phyloP scores from a whole-genome alignment of 2,888 invertebrate genomes.

The Rhamphomyia laevipes region DNA sequence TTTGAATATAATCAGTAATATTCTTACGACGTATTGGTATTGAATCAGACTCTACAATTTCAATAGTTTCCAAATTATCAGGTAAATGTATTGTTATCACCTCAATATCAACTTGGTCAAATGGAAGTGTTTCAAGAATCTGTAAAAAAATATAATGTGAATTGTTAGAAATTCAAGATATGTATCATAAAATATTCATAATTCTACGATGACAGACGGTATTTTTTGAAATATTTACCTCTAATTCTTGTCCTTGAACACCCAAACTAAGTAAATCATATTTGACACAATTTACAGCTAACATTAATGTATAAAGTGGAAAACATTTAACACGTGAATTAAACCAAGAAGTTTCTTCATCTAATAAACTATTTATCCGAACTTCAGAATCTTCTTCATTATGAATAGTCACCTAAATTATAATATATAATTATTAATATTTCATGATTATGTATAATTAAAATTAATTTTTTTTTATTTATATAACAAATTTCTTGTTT shows the following conservation, averaged over 20 bases:
- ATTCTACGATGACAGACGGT: neutral
- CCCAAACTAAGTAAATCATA: conserved; percentile 59
- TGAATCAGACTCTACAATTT: neutral
- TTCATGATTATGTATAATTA: neutral
- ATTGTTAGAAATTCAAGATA: neutral
- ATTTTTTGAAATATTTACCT: conserved; percentile 31
- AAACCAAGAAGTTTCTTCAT: conserved; percentile 47
- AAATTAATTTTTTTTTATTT: neutral
- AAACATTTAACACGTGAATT: conserved; percentile 71
- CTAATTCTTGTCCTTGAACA: conserved; percentile 37
- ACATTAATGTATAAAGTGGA: conserved; percentile 67
- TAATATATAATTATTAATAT: conserved; percentile 2
- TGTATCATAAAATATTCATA: neutral
- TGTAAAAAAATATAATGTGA: conserved; percentile 10
- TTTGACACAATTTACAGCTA: conserved; percentile 59
- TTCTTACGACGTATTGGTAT: conserved; percentile 19
- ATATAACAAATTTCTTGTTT: conserved; percentile 10
- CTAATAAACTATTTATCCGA: conserved; percentile 41
- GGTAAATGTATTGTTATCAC: conserved; percentile 37
- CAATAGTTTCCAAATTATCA: conserved; percentile 19
- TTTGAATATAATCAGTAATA: conserved; percentile 30
- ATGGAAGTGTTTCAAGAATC: conserved; percentile 37
- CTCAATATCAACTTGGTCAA: conserved; percentile 34
- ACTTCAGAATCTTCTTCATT: conserved; percentile 41
- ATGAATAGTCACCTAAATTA: conserved; percentile 39